These are phyloP conservation scores for Aspidoscelis tigris DNA, from an alignment of 2,113 vertebrate genomes.

Conservation along the genomic window DNA sequence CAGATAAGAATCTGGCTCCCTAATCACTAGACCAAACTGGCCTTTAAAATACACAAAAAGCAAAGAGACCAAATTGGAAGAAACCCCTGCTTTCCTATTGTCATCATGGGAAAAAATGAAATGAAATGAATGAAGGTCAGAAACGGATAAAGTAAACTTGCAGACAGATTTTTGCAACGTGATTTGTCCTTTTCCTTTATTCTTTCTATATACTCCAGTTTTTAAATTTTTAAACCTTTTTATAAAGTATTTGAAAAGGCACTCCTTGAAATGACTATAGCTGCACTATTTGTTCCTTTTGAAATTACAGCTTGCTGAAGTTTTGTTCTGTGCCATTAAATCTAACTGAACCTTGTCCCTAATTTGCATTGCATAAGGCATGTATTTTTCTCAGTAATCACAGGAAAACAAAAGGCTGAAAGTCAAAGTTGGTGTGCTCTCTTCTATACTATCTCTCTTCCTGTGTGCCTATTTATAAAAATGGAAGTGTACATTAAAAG, in stretches of 20 bases:
- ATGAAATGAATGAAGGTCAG: background rate
- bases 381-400: background rate
- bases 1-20: no score
- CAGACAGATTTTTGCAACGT: background rate
- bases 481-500: background rate
- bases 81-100: background rate
- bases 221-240: conserved; percentile 5
- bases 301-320: conserved; percentile 20
- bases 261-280: conserved; percentile 6
- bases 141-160: background rate
- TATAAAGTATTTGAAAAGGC: conserved; percentile 6
- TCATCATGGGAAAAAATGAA: background rate
- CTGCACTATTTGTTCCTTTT: background rate
- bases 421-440: background rate
- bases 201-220: background rate
- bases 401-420: background rate
- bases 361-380: background rate
- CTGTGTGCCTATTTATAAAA: background rate
- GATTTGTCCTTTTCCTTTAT: background rate
- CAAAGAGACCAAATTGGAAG: no score
- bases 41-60: no score
- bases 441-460: background rate
- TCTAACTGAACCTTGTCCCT: background rate
- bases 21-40: no score
- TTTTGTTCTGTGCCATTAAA: background rate